A percentile compares a stretch with the other conserved stretches of the same genome.
These are phyloP conservation scores for Tapera naevia DNA, from an alignment of 2,797 vertebrate genomes.

Conservation along the genomic window DNA sequence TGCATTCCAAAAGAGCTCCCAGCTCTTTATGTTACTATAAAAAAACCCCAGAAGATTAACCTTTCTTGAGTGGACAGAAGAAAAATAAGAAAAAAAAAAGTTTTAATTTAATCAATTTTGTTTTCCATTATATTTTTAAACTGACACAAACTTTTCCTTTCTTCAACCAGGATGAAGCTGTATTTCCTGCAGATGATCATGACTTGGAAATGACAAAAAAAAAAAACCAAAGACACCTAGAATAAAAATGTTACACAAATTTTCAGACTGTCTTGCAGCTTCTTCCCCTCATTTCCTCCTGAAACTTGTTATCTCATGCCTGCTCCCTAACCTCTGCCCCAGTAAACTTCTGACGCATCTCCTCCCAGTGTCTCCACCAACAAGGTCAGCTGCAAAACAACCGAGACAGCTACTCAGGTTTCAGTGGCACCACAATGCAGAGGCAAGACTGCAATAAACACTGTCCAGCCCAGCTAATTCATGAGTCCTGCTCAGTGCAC, in stretches of 20 bases:
- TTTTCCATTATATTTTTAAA: not conserved
- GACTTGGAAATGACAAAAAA: not conserved
- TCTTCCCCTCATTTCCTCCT: not conserved
- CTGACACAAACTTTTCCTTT: not conserved
- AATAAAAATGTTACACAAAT: not conserved
- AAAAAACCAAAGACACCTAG: not conserved
- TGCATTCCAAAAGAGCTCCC: not conserved
- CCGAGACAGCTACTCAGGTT: not conserved
- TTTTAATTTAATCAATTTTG: not conserved
- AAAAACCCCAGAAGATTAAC: not conserved
- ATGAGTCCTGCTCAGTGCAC: not conserved
- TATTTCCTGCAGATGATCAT: not conserved
- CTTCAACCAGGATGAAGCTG: not conserved
- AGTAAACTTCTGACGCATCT: not conserved
- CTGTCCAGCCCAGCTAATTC: not conserved
- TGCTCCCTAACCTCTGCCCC: not conserved
- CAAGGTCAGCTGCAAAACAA: not conserved
- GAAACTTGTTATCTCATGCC: not conserved
- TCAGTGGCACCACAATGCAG: not conserved
- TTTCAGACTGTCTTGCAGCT: not conserved
- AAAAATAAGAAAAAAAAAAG: not conserved
- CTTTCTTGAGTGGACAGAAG: not conserved
- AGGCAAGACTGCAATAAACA: not conserved
- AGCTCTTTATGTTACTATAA: not conserved
- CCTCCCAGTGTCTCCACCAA: not conserved